Evolutionary conservation across 2,888 invertebrate genomes (phyloP), one percentile per base, ranked within the genome.

Genomic region (Orthosia gracilis): DNA sequence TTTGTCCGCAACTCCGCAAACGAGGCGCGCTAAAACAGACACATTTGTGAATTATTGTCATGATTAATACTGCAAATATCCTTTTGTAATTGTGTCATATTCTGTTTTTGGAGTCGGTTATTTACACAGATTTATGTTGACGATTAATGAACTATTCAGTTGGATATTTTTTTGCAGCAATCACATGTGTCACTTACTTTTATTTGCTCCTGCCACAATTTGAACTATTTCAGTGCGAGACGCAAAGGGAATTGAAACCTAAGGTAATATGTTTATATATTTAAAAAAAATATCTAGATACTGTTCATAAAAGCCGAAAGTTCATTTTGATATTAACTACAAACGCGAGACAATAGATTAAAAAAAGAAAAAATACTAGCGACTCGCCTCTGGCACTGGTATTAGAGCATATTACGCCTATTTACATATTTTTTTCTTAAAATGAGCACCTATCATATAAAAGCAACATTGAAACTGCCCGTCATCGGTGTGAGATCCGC

Each of bases 1-100:
- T 64, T 86, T 82, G 84, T 73, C 69, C 64, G 50, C 55, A 68
- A 50, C 64, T 71, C 69, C 64, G 50, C 55, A 68, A 50, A 66
- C 64, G 67, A 73, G 31, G 57, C 67, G 61, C 26, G 31, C 31
- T 65, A 70, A 64, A 63, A 67, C 62, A 73, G 40, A 63, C 17
- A 49, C 55, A 57, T 0, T 63, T 58, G 45, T 58, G 31, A 23
- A 23, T 49, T 59, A 49, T 55, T 49, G 64, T 47, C 7, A 47
- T 45, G n/a, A 45, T 2, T 15, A 54, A 31, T 54, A 13, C 1
- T 54, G 17, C 11, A 15, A 23, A n/a, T 26, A 26, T 50, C 11
- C 40, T 72, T 50, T 61, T 50, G 40, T 74, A n/a, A 50, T 76
- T 49, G 23, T 4, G 3, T 13, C 15, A 9, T 63, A 4, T 47